Base-by-base conservation (phyloP, 1,140 invertebrate genomes). In the Aporrectodea caliginosa region DNA sequence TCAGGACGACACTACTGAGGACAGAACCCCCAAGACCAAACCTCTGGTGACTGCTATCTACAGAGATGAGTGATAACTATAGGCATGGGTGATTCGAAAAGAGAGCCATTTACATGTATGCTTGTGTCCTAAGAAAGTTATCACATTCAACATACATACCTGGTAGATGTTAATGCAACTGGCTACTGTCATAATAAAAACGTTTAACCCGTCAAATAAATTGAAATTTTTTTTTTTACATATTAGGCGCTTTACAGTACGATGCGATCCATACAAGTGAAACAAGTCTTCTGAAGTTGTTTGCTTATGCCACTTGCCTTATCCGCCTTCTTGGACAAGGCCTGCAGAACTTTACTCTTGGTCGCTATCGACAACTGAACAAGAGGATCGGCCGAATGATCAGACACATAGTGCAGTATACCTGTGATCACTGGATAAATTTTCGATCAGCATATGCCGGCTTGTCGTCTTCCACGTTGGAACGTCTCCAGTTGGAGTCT, bases 401-500 rank as follows among this genome's bases (percentile, higher is more conserved):
- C 68, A 90, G 92, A 75, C 86, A 80, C 2, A 33, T 75, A 29
- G 90, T 93, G 0, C 92, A 93, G 79, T 94, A 93, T 85, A 90
- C 92, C 0, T 93, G 91, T 12, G 93, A 95, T 84, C 90, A 92
- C 76, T 92, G 92, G 90, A 90, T 92, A 83, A 86, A 89, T 73
- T 93, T 92, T 82, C 85, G 84, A 30, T 78, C 81, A 1, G 82
- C 77, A 69, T 84, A 77, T 58, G 82, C 78, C 1, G 78, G 82
- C 75, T 82, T 87, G 16, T 90, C 93, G 81, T 77, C 84, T 1
- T 88, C 89, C 0, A 89, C 91, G 84, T 82, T 91, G 6, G 84
- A 90, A 69, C 90, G 92, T 78, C 88, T 94, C 16, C 92, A 93
- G 85, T 88, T 91, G 1, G 93, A 95, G 85, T 92, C 92, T 85